Percentiles rank a stretch among this genome's conserved stretches.
These are phyloP conservation scores for Polyergus mexicanus DNA, from an alignment of 1,140 invertebrate genomes.

Conservation along the genomic window DNA sequence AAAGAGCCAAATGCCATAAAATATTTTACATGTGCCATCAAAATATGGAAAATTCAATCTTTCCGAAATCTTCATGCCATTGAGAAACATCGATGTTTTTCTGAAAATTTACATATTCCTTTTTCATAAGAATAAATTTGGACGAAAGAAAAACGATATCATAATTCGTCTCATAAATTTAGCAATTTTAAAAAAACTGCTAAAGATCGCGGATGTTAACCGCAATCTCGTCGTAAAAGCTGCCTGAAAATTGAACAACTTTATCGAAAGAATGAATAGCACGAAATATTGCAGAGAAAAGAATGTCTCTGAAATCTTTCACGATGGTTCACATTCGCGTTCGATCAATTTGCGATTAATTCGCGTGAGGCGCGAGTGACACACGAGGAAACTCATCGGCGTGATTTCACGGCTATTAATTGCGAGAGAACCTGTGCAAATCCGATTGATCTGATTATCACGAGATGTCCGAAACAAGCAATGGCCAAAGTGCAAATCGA, in stretches of 20 bases:
- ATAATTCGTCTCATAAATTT: not conserved
- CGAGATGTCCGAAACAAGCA: conserved; percentile 48
- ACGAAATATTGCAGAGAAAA: not conserved
- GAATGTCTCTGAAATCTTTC: not conserved
- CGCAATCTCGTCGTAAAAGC: not conserved
- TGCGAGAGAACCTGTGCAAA: not conserved
- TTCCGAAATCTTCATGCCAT: not conserved
- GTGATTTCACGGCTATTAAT: conserved; percentile 52
- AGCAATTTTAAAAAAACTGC: not conserved
- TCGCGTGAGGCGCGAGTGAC: conserved; percentile 1
- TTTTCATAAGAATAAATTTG: not conserved
- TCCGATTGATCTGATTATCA: conserved; percentile 59
- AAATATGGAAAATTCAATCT: not conserved
- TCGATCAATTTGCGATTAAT: conserved; percentile 37
- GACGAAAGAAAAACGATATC: not conserved
- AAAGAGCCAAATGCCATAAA: not conserved
- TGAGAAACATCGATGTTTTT: not conserved
- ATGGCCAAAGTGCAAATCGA: conserved; percentile 44
- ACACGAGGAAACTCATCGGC: not conserved
- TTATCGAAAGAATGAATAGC: not conserved
- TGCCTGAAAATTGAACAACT: not conserved
- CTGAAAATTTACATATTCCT: not conserved
- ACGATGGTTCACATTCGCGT: not conserved
- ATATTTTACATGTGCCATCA: not conserved
- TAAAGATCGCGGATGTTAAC: not conserved